Conservation (phyloP, 2,797 vertebrate species). For the Podarcis lilfordi region DNA sequence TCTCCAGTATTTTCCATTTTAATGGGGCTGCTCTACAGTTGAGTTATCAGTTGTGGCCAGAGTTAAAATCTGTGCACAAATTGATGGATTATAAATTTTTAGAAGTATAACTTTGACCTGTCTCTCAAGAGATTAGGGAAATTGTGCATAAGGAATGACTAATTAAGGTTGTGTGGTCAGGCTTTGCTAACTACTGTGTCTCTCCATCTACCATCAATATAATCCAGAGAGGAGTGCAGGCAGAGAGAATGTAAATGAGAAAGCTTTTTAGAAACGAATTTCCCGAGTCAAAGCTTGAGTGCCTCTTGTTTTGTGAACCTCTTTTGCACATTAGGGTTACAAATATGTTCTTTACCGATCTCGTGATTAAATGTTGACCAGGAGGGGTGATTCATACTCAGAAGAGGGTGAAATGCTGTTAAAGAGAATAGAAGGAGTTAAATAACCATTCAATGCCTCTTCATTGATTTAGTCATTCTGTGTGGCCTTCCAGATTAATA, state of each 20-base stretch:
- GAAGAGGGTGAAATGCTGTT: constrained; percentile 48
- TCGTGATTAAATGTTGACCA: constrained; percentile 67
- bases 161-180: constrained; percentile 32
- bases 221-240: constrained; percentile 15
- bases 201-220: constrained; percentile 38
- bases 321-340: constrained; percentile 28
- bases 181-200: constrained; percentile 52
- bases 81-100: constrained; percentile 50
- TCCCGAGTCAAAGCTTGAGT: constrained; percentile 39
- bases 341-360: constrained; percentile 59
- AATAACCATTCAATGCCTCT: constrained; percentile 69
- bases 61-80: not conserved
- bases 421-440: constrained; percentile 70
- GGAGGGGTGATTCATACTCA: constrained; percentile 53
- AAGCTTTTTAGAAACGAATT: not conserved
- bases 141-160: constrained; percentile 37
- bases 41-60: not conserved
- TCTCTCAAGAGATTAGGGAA: constrained; percentile 21
- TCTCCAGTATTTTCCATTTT: not conserved
- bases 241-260: constrained; percentile 41
- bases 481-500: constrained; percentile 57
- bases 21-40: not conserved
- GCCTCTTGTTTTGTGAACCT: not conserved
- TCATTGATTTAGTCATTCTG: constrained; percentile 71
- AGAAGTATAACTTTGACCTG: constrained; percentile 53